Evolutionary conservation across 2,888 invertebrate species (phyloP).

Genomic region (Amphiduros pacificus): DNA sequence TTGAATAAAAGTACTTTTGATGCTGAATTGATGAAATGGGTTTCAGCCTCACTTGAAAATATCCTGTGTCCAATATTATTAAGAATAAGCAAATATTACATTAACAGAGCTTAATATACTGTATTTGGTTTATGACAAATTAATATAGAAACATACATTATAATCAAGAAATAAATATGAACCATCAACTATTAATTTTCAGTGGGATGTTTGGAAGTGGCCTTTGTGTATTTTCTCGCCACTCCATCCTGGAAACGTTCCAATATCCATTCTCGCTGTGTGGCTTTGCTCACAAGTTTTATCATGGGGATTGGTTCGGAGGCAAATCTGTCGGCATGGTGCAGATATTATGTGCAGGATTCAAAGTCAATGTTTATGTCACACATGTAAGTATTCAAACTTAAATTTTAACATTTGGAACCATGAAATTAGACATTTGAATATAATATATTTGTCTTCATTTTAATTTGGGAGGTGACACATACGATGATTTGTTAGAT

Average conservation of each 20-base stretch:
- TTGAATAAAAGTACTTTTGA: neutral
- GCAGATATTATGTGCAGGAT: slow-evolving; percentile 41
- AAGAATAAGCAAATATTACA: too few relatives aligned
- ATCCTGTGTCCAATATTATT: neutral
- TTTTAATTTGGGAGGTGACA: too few relatives aligned
- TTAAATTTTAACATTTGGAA: neutral
- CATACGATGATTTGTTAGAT: too few relatives aligned
- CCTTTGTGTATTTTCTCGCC: slow-evolving; percentile 55
- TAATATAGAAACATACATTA: too few relatives aligned
- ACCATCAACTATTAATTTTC: slow-evolving; percentile 69
- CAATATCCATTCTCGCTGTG: slow-evolving; percentile 95
- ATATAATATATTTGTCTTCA: neutral
- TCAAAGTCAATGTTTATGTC: slow-evolving; percentile 80
- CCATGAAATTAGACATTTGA: neutral
- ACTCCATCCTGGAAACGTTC: slow-evolving; percentile 71
- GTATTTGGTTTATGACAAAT: too few relatives aligned
- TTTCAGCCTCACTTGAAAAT: neutral
- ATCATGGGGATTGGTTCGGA: slow-evolving; percentile 99
- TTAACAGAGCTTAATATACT: too few relatives aligned
- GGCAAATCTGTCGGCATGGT: slow-evolving; percentile 74
- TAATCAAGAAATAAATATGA: neutral
- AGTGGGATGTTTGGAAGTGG: slow-evolving; percentile 58
- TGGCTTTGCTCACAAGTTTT: slow-evolving; percentile 92
- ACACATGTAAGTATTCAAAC: slow-evolving; percentile 76
- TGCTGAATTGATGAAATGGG: neutral